A percentile compares a stretch with the other conserved stretches of the same genome.
Conservation (phyloP, 2,888 invertebrate genomes). For the Ochlodes sylvanus region DNA sequence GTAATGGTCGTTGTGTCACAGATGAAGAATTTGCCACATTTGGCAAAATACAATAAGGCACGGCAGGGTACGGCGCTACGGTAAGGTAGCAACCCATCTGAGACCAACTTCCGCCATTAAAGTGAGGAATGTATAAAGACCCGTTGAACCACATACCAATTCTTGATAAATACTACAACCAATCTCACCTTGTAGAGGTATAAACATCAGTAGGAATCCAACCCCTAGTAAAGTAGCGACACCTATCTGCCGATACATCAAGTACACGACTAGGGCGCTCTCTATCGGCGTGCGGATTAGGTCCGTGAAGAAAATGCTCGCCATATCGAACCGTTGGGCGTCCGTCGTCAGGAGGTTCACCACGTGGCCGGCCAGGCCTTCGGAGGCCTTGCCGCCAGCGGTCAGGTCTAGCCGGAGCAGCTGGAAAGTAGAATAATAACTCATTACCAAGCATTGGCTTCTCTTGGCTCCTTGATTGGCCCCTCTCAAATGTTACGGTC, state of each 20-base stretch:
- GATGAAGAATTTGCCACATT: too few species aligned
- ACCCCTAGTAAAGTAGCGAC: slow-evolving; percentile 86
- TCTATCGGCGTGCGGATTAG: slow-evolving; percentile 93
- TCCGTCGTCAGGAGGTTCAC: slow-evolving; percentile 94
- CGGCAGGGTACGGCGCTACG: too few species aligned
- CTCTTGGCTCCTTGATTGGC: too few species aligned
- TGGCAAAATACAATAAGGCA: too few species aligned
- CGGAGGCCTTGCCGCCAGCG: slow-evolving; percentile 83
- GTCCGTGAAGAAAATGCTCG: slow-evolving; percentile 91
- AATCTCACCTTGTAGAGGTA: slow-evolving; percentile 85
- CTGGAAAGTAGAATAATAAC: slow-evolving; percentile 67
- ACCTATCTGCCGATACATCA: slow-evolving; percentile 88
- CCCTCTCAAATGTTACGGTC: too few species aligned
- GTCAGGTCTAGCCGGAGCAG: slow-evolving; percentile 89
- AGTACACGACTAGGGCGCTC: slow-evolving; percentile 89
- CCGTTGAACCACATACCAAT: too few species aligned
- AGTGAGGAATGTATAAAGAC: too few species aligned
- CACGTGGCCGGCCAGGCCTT: slow-evolving; percentile 88
- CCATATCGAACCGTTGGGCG: slow-evolving; percentile 93
- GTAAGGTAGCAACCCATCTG: too few species aligned
- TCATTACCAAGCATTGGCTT: too few species aligned
- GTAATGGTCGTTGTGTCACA: too few species aligned
- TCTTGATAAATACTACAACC: not conserved
- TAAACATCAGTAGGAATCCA: slow-evolving; percentile 84
- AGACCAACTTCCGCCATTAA: too few species aligned